A percentile compares a stretch with the other conserved stretches of the same genome.
These are phyloP conservation scores for Leucoraja erinaceus DNA, from an alignment of 2,113 vertebrate genomes.

Conservation along the genomic window DNA sequence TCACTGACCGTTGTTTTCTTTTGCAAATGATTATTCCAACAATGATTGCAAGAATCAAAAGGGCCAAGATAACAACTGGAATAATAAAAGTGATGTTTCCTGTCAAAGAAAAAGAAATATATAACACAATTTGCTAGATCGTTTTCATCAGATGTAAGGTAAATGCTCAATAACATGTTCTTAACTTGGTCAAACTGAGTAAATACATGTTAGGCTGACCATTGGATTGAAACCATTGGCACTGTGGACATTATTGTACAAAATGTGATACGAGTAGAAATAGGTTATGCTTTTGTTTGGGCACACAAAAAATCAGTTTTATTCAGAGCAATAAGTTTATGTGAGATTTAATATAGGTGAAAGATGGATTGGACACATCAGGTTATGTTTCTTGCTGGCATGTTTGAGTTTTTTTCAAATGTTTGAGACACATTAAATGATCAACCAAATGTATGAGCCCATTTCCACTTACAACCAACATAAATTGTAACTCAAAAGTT, in stretches of 20 bases:
- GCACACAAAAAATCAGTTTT: too few relatives aligned
- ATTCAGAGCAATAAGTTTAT: too few relatives aligned
- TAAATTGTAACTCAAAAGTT: too few relatives aligned
- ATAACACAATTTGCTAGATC: not conserved
- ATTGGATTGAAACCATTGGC: not conserved
- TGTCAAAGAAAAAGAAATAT: slow-evolving; percentile 50
- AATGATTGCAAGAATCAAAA: slow-evolving; percentile 83
- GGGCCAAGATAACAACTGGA: slow-evolving; percentile 84
- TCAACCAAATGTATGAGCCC: too few relatives aligned
- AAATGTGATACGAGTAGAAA: not conserved
- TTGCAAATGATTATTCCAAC: slow-evolving; percentile 87
- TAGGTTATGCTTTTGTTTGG: too few relatives aligned
- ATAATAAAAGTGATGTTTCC: slow-evolving; percentile 97
- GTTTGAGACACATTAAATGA: too few relatives aligned
- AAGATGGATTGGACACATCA: too few relatives aligned
- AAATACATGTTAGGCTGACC: not conserved
- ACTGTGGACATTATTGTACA: not conserved
- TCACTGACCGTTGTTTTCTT: slow-evolving; percentile 78
- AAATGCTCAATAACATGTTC: not conserved
- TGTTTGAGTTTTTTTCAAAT: too few relatives aligned
- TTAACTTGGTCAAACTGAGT: not conserved
- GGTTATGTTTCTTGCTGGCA: too few relatives aligned
- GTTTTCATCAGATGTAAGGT: not conserved
- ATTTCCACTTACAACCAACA: too few relatives aligned
- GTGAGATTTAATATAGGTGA: too few relatives aligned